phyloP scores from a whole-genome alignment of 2,888 invertebrate genomes.

The Magallana nippona region DNA sequence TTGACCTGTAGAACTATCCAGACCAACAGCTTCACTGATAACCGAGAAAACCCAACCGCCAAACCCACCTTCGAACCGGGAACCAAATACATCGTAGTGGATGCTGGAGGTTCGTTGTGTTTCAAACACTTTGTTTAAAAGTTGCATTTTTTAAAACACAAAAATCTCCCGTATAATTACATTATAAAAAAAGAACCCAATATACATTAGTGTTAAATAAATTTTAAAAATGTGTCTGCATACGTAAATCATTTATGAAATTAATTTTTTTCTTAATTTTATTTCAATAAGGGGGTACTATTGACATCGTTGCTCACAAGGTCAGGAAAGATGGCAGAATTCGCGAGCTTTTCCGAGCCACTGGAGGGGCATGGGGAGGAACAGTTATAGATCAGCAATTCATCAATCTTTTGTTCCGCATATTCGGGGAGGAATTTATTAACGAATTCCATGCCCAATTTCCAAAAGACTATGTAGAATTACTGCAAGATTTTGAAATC shows the following conservation, averaged over 20 bases:
- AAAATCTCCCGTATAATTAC: not conserved
- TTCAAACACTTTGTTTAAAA: not conserved
- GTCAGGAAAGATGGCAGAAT: constrained; percentile 72
- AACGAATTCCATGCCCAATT: constrained; percentile 67
- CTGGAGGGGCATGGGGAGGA: constrained; percentile 76
- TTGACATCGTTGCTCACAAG: constrained; percentile 76
- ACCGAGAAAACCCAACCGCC: constrained; percentile 58
- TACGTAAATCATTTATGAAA: not conserved
- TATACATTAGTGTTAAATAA: not conserved
- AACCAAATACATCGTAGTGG: constrained; percentile 74
- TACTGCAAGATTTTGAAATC: constrained; percentile 74
- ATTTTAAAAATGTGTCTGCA: not conserved
- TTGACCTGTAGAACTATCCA: constrained; percentile 72
- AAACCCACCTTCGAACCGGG: constrained; percentile 74
- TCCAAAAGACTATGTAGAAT: constrained; percentile 73
- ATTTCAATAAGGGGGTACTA: constrained; percentile 71
- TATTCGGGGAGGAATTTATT: constrained; percentile 72
- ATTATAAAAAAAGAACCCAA: not conserved
- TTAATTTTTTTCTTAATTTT: not conserved
- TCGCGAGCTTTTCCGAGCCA: constrained; percentile 73
- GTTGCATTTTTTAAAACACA: not conserved
- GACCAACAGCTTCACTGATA: constrained; percentile 69
- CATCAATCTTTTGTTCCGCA: constrained; percentile 66
- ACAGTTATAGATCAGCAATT: constrained; percentile 73
- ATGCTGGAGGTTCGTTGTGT: constrained; percentile 70